These are phyloP conservation scores for Drosophila fungiperda DNA, from an alignment of 2,888 invertebrate genomes.

Conservation along the genomic window DNA sequence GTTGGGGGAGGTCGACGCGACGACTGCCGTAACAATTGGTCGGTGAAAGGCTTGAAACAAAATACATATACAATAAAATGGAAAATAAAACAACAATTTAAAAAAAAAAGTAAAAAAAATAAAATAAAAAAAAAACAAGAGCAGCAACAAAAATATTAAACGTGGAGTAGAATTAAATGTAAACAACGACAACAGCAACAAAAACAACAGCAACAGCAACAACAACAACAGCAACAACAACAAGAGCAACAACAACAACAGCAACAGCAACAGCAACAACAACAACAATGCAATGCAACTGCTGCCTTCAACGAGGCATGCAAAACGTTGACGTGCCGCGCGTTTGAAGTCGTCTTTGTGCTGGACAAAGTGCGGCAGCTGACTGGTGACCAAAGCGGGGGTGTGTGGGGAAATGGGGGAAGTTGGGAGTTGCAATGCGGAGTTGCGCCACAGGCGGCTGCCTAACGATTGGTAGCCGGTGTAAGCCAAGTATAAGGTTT, in stretches of 20 bases:
- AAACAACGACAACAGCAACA: conserved; percentile 61
- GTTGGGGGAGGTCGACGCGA: conserved; percentile 27
- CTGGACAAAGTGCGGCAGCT: conserved; percentile 45
- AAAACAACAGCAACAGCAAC: conserved; percentile 35
- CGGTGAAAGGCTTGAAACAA: conserved; percentile 78
- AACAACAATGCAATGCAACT: conserved; percentile 45
- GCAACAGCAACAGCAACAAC: conserved; percentile 25
- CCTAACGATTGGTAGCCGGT: conserved; percentile 42
- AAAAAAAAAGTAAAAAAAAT: conserved; percentile 7
- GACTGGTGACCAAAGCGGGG: conserved; percentile 24
- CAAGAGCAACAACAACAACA: conserved; percentile 41
- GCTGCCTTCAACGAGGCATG: conserved; percentile 79
- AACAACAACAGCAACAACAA: conserved; percentile 50
- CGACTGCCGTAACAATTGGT: conserved; percentile 79
- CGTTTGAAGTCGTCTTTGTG: conserved; percentile 79
- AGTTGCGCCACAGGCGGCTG: conserved; percentile 35
- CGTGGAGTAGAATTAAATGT: conserved; percentile 72
- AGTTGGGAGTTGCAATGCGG: conserved; percentile 18
- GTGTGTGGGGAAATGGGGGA: background rate
- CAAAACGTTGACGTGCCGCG: conserved; percentile 79
- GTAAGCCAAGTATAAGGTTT: background rate
- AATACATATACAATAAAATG: conserved; percentile 46
- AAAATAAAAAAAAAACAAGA: conserved; percentile 28
- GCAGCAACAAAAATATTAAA: conserved; percentile 37
- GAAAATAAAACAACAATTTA: conserved; percentile 25